Base-by-base conservation (phyloP, 2,888 invertebrate genomes). In the Trachelus iudaicus region DNA sequence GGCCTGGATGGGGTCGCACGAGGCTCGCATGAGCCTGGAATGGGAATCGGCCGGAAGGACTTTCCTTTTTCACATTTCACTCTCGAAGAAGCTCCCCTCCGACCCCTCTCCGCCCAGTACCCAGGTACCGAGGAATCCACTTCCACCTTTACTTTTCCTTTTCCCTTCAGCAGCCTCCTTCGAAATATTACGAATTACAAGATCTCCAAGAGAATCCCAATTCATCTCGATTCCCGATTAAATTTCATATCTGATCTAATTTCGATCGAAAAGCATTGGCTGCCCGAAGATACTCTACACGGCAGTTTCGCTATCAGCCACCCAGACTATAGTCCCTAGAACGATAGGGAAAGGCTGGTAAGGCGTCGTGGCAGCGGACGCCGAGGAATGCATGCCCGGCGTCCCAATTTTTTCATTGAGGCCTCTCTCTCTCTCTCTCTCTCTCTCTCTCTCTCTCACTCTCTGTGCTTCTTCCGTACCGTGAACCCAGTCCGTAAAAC, bases 1-100 rank as follows among this genome's bases (percentile, higher is more conserved):
- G 9, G 12, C 69, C 69, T 40, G 40, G 40, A 23, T 13, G 31
- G 31, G 69, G 31, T 33, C 4, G 69, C 33, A 15, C 13, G 12
- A 31, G 69, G 69, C 12, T n/a, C 11, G 30, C 13, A 33, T 33
- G 31, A 33, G 71, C 71, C 71, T 33, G 9, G 71, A 15, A 4
- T 6, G 33, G 31, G 34, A 34, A 35, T 37, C 56, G 69, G 23
- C 12, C 30, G 68, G n/a, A 35, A 35, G 81, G 85, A 84, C 84
- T 84, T 84, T 81, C 84, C 82, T 82, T 85, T 79, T 78, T 33
- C 79, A 74, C 71, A 69, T 73, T 35, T 35, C 79, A 73, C 77
- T 33, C 13, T 31, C 71, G 31, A 71, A 34, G 71, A 71, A 12
- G 30, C 31, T 31, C 71, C 23, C 40, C 40, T 4, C 15, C 4